Percentiles rank a stretch among this genome's conserved stretches.
phyloP scores from a whole-genome alignment of 2,113 vertebrate genomes.

The Micronycteris hirsuta region DNA sequence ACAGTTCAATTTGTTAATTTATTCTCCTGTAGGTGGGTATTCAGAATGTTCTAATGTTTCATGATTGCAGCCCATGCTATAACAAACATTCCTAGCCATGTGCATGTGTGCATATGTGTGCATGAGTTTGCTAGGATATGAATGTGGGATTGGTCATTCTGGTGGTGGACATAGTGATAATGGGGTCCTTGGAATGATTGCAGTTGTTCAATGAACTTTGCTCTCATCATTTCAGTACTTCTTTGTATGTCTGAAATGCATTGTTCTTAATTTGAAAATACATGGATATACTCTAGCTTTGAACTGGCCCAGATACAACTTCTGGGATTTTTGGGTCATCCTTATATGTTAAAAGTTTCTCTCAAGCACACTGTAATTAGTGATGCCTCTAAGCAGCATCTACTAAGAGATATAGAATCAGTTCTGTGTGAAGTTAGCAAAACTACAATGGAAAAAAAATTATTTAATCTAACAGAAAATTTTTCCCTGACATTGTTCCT shows the following conservation, averaged over 20 bases:
- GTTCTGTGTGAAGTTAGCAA: background rate
- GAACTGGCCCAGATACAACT: background rate
- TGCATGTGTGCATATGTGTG: rapidly evolving
- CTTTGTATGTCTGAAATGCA: background rate
- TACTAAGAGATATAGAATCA: background rate
- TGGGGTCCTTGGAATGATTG: background rate
- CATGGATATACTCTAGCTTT: background rate
- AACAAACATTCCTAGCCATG: background rate
- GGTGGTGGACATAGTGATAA: too few relatives aligned
- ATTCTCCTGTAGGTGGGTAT: background rate
- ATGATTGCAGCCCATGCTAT: background rate
- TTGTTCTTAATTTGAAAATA: conserved; percentile 2
- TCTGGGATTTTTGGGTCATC: background rate
- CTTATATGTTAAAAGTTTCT: background rate
- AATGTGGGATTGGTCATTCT: background rate
- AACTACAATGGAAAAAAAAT: background rate
- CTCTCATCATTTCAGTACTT: background rate
- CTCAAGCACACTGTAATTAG: background rate
- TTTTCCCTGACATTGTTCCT: conserved; percentile 10
- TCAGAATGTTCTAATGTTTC: background rate
- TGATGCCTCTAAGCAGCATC: background rate
- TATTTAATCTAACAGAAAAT: background rate
- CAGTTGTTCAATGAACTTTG: background rate
- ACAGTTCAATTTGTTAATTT: background rate
- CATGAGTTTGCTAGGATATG: background rate